phyloP scores from a whole-genome alignment of 2,797 vertebrate species.

The Peromyscus aztecus region DNA sequence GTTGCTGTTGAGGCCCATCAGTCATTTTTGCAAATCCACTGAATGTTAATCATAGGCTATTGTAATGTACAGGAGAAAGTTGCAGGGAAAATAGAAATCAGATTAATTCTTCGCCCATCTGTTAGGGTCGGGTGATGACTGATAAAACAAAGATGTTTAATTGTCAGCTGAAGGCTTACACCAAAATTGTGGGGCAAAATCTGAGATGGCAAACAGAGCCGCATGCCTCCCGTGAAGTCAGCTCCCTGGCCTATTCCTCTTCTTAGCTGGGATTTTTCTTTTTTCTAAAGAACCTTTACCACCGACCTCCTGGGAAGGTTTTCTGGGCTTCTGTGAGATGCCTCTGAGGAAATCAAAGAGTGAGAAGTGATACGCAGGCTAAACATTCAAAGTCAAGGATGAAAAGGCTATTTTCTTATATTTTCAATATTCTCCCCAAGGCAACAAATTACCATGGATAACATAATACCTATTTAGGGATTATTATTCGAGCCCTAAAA shows the following conservation, averaged over 20 bases:
- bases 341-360: constrained; percentile 41
- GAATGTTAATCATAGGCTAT: constrained; percentile 80
- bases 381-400: constrained; percentile 22
- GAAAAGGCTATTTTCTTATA: constrained; percentile 60
- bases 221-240: constrained; percentile 29
- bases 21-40: constrained; percentile 83
- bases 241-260: constrained; percentile 47
- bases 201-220: constrained; percentile 55
- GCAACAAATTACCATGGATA: constrained; percentile 69
- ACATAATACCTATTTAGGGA: constrained; percentile 55
- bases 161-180: constrained; percentile 79
- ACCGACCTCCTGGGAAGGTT: constrained; percentile 46
- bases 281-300: constrained; percentile 15
- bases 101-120: constrained; percentile 81
- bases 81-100: constrained; percentile 76
- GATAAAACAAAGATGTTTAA: constrained; percentile 82
- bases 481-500: constrained; percentile 54
- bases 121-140: constrained; percentile 76
- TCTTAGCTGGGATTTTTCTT: constrained; percentile 31
- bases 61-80: constrained; percentile 75
- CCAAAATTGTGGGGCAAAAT: constrained; percentile 58
- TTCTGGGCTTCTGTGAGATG: constrained; percentile 30
- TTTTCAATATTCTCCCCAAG: constrained; percentile 68
- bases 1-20: constrained; percentile 77
- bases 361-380: not conserved